Percentiles rank a stretch among this genome's conserved stretches.
Conservation (phyloP, 2,888 invertebrate species). For the Orchesellides sinensis region DNA sequence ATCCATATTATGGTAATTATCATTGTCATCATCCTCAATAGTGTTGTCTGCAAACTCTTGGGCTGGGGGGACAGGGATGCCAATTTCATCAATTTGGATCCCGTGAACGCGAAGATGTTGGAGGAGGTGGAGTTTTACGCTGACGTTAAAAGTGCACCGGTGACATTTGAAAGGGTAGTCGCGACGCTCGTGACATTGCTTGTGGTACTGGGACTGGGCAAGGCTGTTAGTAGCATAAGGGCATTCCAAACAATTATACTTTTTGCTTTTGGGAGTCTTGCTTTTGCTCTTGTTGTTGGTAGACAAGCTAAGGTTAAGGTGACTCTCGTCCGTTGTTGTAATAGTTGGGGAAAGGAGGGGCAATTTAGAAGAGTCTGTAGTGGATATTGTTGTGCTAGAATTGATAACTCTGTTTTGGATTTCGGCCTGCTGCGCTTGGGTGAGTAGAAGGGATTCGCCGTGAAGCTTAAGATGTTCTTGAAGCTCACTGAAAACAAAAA, state of each 20-base stretch:
- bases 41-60: too few species aligned
- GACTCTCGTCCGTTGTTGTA: slow-evolving; percentile 61
- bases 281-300: slow-evolving; percentile 20
- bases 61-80: slow-evolving; percentile 77
- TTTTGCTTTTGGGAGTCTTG: too few species aligned
- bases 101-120: slow-evolving; percentile 89
- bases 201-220: slow-evolving; percentile 91
- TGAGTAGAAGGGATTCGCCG: slow-evolving; percentile 77
- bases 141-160: slow-evolving; percentile 82
- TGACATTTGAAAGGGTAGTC: slow-evolving; percentile 88
- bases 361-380: not conserved
- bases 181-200: slow-evolving; percentile 88
- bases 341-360: slow-evolving; percentile 49
- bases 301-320: too few species aligned
- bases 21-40: slow-evolving; percentile 32
- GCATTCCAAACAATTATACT: slow-evolving; percentile 88
- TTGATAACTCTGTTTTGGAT: slow-evolving; percentile 49
- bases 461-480: slow-evolving; percentile 84
- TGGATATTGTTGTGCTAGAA: slow-evolving; percentile 36
- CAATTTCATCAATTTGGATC: slow-evolving; percentile 50
- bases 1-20: slow-evolving; percentile 26
- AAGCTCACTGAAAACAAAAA: slow-evolving; percentile 77
- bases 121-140: slow-evolving; percentile 83
- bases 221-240: slow-evolving; percentile 92
- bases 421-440: not conserved